Evolutionary conservation across 2,797 vertebrate species (phyloP), one percentile per base, ranked within the genome.

Genomic region (Dendrocincla fuliginosa): DNA sequence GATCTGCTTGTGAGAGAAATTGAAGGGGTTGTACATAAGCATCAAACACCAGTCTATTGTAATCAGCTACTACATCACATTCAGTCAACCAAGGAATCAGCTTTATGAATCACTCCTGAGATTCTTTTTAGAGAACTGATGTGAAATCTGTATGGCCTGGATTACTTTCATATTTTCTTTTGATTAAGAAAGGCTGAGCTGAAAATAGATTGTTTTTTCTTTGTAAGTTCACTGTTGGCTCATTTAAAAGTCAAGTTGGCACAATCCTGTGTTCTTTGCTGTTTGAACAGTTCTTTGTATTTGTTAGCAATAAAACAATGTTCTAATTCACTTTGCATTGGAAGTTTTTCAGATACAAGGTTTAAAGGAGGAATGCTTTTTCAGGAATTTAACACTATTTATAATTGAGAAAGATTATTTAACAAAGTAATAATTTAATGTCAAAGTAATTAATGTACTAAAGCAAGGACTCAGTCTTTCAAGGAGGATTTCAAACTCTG

Each of bases 21-120:
- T 1, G 98, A 99, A 97, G 98, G 98, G 0, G 98, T 98, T 23
- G 91, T 97, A 70, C 97, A 98, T 75, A 99, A 99, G 84, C 99
- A 99, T 63, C 98, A 98, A 80, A 98, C 97, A 2, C 97, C 98
- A 0, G 10, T 79, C 30, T 96, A 97, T 91, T 99, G 99, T 14
- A 97, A 99, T 86, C 98, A 97, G 78, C 98, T 99, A 17, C 98
- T 99, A 1, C 98, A 96, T 61, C 98, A 99, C 95, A 95, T 99
- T 82, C 96, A 97, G 87, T 96, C 98, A 52, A 44, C 57, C 27
- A 95, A 33, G 2, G 75, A 76, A 33, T 35, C 39, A 24, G 39
- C 67, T 55, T 25, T 46, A 9, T 80, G 71, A 94, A 28, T 78
- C 39, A 9, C 24, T 22, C 37, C 49, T 76, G 33, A 59, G 56